Conservation (phyloP, 2,888 invertebrate genomes). For the Zeuzera pyrina region DNA sequence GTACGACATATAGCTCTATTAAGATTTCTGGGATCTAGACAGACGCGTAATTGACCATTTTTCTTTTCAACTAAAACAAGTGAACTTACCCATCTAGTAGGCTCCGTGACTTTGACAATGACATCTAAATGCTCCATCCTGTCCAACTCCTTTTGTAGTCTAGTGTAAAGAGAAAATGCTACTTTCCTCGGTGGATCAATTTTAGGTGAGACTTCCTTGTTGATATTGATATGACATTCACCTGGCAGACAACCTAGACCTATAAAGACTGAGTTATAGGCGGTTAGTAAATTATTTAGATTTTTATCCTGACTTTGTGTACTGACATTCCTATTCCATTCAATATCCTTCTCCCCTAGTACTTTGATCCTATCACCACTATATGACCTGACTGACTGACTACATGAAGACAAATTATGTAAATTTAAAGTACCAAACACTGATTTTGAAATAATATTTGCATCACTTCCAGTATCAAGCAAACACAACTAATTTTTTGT, state of each 20-base stretch:
- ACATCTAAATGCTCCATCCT: constrained; percentile 15
- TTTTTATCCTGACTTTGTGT: not conserved
- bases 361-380: too few relatives aligned
- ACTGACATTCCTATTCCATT: constrained; percentile 11
- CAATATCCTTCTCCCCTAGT: constrained; percentile 13
- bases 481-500: too few relatives aligned
- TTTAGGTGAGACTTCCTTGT: constrained; percentile 12
- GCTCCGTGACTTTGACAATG: constrained; percentile 14
- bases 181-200: constrained; percentile 15
- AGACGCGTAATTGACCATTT: constrained; percentile 14
- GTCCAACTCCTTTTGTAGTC: constrained; percentile 12
- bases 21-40: constrained; percentile 13
- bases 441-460: too few relatives aligned
- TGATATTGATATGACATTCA: constrained; percentile 6
- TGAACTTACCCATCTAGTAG: constrained; percentile 15
- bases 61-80: constrained; percentile 10
- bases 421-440: too few relatives aligned
- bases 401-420: too few relatives aligned
- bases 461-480: too few relatives aligned
- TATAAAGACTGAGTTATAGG: constrained; percentile 13
- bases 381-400: too few relatives aligned
- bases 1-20: constrained; percentile 12
- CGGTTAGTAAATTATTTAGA: constrained; percentile 10
- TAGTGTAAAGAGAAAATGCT: constrained; percentile 13
- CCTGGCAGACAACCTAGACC: too few relatives aligned